A percentile compares a stretch with the other conserved stretches of the same genome.
phyloP scores from a whole-genome alignment of 1,140 invertebrate species.

The Bombus soroeensis region DNA sequence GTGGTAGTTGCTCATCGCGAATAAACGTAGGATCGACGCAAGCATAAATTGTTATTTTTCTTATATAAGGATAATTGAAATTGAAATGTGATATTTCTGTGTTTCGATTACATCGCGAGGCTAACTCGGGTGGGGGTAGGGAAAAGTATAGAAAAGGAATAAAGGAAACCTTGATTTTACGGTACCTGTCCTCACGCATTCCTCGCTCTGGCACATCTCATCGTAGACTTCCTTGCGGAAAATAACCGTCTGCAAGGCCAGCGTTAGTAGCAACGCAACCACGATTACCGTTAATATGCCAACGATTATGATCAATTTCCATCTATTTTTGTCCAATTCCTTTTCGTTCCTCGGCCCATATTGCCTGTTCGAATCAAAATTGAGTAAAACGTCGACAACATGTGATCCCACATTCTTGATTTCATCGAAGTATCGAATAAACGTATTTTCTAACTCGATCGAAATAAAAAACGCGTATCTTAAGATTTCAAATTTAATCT shows the following conservation, averaged over 20 bases:
- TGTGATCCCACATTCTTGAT: not conserved
- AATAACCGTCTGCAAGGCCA: constrained; percentile 77
- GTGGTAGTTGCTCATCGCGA: not conserved
- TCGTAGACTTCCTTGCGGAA: constrained; percentile 76
- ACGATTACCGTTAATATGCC: constrained; percentile 77
- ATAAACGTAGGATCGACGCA: not conserved
- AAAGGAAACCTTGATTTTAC: not conserved
- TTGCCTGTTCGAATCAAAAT: constrained; percentile 61
- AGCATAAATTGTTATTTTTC: not conserved
- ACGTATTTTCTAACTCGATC: not conserved
- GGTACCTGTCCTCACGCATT: constrained; percentile 80
- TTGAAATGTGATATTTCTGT: not conserved
- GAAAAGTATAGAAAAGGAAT: not conserved
- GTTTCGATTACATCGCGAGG: not conserved
- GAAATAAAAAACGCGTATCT: not conserved
- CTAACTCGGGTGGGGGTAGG: too few relatives aligned
- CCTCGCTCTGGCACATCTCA: constrained; percentile 81
- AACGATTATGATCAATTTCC: constrained; percentile 76
- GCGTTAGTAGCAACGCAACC: constrained; percentile 76
- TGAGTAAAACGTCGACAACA: too few relatives aligned
- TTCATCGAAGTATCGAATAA: not conserved
- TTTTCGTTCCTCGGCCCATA: constrained; percentile 70
- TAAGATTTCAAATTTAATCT: not conserved
- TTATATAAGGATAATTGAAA: constrained; percentile 16
- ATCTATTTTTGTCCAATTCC: constrained; percentile 72